Evolutionary conservation across 2,888 invertebrate genomes (phyloP), one percentile per base, ranked within the genome.

Genomic region (Megamerina dolium): DNA sequence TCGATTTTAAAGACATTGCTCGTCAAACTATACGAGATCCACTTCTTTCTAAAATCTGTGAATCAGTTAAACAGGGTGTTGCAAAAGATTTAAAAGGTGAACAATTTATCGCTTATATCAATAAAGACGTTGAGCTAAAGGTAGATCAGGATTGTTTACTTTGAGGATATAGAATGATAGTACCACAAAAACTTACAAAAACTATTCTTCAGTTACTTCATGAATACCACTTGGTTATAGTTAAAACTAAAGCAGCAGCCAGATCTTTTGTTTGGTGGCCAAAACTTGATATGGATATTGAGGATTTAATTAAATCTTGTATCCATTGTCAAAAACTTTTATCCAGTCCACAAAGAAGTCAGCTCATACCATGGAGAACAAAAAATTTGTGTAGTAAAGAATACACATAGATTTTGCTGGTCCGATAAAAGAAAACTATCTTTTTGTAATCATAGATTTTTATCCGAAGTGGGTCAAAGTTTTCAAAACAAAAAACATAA

Each of bases 381-480:
- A 30, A 38, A n/a, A 37, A 30, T 46, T 41, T 17, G 27, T 30
- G 10, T 44, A 41, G 44, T 26, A 26, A 4, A 19, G 49, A 29
- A 35, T 46, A 29, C 46, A 49, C 35, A 33, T 43, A 21, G 43
- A 46, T 9, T 46, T 46, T 20, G 30, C 12, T 17, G 13, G n/a
- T n/a, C n/a, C n/a, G n/a, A n/a, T n/a, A n/a, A n/a, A n/a, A n/a
- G n/a, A n/a, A n/a, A n/a, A n/a, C 33, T 36, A 46, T 32, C 14
- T 44, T 26, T 44, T 46, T 20, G 27, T 44, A 21, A 35, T 49
- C 2, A 30, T 46, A n/a, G 49, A 44, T 18, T 43, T 45, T 18
- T 39, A 35, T 38, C 39, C 45, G 10, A 43, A 49, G 39, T 49
- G 43, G 34, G 34, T 46, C 23, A 46, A 46, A 41, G 44, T 49